These are phyloP conservation scores for Diaperis boleti DNA, from an alignment of 2,888 invertebrate species.

Conservation along the genomic window DNA sequence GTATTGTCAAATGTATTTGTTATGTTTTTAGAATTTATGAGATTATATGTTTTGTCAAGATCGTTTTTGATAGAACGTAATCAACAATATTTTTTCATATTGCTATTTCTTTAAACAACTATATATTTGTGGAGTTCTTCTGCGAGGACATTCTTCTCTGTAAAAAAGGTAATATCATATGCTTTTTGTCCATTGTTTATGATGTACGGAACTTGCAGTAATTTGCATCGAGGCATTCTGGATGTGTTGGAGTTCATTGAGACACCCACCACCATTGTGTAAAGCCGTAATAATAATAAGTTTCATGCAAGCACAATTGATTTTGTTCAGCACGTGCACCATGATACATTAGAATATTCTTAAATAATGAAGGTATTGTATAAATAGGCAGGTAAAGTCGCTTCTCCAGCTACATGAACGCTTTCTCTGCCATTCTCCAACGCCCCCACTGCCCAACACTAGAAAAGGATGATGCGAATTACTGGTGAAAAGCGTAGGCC, in stretches of 20 bases:
- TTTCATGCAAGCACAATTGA: slow-evolving; percentile 62
- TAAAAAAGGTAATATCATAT: slow-evolving; percentile 51
- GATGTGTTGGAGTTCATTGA: slow-evolving; percentile 63
- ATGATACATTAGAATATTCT: slow-evolving; percentile 65
- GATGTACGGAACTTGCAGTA: slow-evolving; percentile 55
- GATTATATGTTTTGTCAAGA: too few relatives aligned
- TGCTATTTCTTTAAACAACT: slow-evolving; percentile 23
- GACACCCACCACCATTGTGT: slow-evolving; percentile 63
- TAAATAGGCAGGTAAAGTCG: slow-evolving; percentile 51
- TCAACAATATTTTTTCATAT: too few relatives aligned
- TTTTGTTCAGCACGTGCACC: slow-evolving; percentile 65
- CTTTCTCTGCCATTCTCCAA: slow-evolving; percentile 30
- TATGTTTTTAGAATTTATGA: too few relatives aligned
- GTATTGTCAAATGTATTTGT: slow-evolving; percentile 22
- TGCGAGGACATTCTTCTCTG: slow-evolving; percentile 29
- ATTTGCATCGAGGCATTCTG: slow-evolving; percentile 61
- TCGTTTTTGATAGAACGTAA: too few relatives aligned
- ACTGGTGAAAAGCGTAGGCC: slow-evolving; percentile 16
- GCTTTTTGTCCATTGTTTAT: slow-evolving; percentile 55
- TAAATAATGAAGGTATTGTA: slow-evolving; percentile 64
- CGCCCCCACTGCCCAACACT: slow-evolving; percentile 15
- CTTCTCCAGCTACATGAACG: slow-evolving; percentile 34
- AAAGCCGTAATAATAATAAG: slow-evolving; percentile 57
- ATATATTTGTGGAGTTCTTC: slow-evolving; percentile 9
- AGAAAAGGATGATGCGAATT: slow-evolving; percentile 3